Percentiles rank a stretch among this genome's conserved stretches.
Conservation (phyloP, 2,888 invertebrate species). For the Calliopum simillimum region DNA sequence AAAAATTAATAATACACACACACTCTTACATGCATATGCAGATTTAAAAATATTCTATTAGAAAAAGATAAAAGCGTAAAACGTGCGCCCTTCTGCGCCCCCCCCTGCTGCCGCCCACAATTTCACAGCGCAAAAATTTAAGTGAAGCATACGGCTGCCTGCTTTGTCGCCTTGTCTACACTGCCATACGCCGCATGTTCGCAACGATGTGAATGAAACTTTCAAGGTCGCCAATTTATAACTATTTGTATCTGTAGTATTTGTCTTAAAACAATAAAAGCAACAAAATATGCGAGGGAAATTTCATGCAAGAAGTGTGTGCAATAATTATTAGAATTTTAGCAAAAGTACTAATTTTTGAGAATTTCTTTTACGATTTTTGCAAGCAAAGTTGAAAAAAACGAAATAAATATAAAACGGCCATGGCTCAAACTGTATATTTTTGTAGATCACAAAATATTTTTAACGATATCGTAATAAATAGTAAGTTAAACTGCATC, state of each 20-base stretch:
- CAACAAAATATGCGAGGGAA: not conserved
- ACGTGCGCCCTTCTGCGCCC: not conserved
- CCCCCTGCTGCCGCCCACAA: not conserved
- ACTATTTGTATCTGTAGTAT: slow-evolving; percentile 1
- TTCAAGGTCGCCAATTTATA: slow-evolving; percentile 22
- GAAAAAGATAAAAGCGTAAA: not conserved
- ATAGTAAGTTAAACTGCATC: no score
- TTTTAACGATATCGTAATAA: no score
- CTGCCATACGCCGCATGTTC: not conserved
- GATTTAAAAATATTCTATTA: no score
- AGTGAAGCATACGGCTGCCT: no score
- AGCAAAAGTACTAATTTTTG: not conserved
- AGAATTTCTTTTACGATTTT: no score
- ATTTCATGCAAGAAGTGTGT: not conserved
- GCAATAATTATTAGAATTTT: not conserved
- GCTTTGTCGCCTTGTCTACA: not conserved
- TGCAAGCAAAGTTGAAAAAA: no score
- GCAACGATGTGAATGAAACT: slow-evolving; percentile 22
- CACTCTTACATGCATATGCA: no score
- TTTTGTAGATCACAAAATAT: no score
- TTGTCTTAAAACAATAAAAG: slow-evolving; percentile 13
- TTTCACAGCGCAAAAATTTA: no score
- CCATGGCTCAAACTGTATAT: no score
- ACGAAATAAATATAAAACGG: no score
- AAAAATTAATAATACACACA: no score